phyloP scores from a whole-genome alignment of 1,140 invertebrate genomes.

The Trichonephila clavata region DNA sequence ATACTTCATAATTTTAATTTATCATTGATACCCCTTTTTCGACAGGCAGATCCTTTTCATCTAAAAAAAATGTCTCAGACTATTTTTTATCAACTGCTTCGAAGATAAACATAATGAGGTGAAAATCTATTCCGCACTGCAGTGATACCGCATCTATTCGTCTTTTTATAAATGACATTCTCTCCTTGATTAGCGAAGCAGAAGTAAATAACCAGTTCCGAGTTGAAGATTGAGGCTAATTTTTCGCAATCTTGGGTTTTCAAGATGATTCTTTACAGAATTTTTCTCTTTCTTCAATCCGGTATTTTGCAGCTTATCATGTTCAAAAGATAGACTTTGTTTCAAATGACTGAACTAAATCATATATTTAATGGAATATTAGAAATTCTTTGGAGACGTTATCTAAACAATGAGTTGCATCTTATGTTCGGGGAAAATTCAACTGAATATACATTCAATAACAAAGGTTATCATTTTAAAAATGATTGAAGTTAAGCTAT shows the following conservation, averaged over 20 bases:
- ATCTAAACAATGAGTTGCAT: not conserved
- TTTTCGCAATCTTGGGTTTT: not conserved
- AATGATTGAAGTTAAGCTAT: not conserved
- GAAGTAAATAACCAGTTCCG: not conserved
- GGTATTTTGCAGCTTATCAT: not conserved
- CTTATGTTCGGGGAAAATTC: not conserved
- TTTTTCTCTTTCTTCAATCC: not conserved
- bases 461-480: not conserved
- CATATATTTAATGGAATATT: not conserved
- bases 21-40: not conserved
- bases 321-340: not conserved
- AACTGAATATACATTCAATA: not conserved
- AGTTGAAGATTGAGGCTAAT: slow-evolving; percentile 14
- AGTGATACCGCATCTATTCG: not conserved
- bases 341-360: not conserved
- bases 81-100: not conserved
- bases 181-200: slow-evolving; percentile 19
- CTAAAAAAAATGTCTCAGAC: not conserved
- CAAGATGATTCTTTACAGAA: not conserved
- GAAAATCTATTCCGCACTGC: not conserved
- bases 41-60: not conserved
- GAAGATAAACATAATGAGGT: not conserved
- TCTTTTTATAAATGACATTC: not conserved
- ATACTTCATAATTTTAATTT: not conserved
- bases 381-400: not conserved